Base-by-base conservation (phyloP, 2,888 invertebrate species). In the Oegoconia quadripuncta region DNA sequence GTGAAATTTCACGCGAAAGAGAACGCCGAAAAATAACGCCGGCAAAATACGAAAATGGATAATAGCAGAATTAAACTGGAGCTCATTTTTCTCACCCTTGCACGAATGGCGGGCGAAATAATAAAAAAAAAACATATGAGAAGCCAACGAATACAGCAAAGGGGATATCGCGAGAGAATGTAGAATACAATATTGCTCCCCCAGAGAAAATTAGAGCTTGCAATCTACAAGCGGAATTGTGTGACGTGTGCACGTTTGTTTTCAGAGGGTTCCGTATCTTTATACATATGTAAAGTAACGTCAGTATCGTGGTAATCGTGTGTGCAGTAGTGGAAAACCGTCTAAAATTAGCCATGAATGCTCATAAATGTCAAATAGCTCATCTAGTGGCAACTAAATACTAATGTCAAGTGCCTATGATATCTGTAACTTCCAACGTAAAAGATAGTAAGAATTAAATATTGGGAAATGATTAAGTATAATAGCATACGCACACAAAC, bases 41-140 rank as follows among this genome's bases (percentile, higher is more conserved):
- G 42, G 37, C n/a, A 31, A 28, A 47, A 45, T 42, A 47, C 35
- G 52, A 51, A 55, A 58, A 55, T 52, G 52, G 50, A 57, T 64
- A 61, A 61, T 55, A 47, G 55, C 32, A 14, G 54, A 64, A 62
- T 65, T 64, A 61, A 55, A 54, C 41, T 44, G 46, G 44, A 46
- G 44, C 54, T 60, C 57, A 56, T 57, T 56, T 60, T 48, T 59
- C 55, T 37, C 48, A 38, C 49, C 32, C 16, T 20, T 9, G 2
- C 29, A 34, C 25, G 25, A 34, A 32, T 27, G 36, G 13, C 15
- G 2, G 22, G 8, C 39, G 20, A 41, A 37, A 28, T 28, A 37
- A 38, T 39, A 42, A 42, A 41, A 42, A 12, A 44, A 39, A 44
- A 39, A 28, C 43, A 39, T 37, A 51, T 40, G 42, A 54, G 50